Evolutionary conservation across 2,888 invertebrate genomes (phyloP).

Genomic region (Ethmia dodecea): DNA sequence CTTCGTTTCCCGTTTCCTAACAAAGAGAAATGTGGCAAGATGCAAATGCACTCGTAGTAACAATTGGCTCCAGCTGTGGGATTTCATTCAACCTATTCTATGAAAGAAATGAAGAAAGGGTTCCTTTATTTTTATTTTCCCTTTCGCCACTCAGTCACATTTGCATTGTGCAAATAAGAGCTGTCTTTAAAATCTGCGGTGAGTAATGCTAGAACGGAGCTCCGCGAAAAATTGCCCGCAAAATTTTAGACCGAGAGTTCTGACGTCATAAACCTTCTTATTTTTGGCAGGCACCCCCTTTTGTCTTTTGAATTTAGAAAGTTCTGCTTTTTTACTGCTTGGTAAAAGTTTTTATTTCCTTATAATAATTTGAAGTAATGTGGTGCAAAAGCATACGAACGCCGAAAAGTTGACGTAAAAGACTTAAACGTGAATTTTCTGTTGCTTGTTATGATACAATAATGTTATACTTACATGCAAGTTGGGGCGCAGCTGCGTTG

Average conservation of each 20-base stretch:
- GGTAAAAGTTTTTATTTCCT: too few species aligned
- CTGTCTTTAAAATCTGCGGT: constrained; percentile 32
- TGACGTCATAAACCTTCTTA: not conserved
- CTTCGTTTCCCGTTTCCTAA: constrained; percentile 31
- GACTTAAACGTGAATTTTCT: too few species aligned
- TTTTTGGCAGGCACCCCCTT: not conserved
- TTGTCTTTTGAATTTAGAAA: not conserved
- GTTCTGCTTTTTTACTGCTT: not conserved
- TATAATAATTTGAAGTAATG: too few species aligned
- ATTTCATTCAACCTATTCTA: constrained; percentile 41
- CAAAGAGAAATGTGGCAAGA: constrained; percentile 47
- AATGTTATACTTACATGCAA: too few species aligned
- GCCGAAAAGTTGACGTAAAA: too few species aligned
- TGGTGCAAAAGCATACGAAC: too few species aligned
- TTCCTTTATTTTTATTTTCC: constrained; percentile 37
- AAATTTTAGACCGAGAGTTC: not conserved
- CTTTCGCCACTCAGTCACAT: constrained; percentile 40
- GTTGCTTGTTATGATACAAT: too few species aligned
- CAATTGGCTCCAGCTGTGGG: constrained; percentile 60
- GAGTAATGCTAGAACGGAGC: constrained; percentile 24
- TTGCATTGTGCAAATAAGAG: constrained; percentile 51
- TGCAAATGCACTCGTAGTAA: constrained; percentile 45
- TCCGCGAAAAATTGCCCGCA: not conserved
- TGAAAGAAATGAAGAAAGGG: constrained; percentile 53
- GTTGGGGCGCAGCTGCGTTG: too few species aligned